Conservation (phyloP, 2,797 vertebrate genomes). For the Melopsittacus undulatus region DNA sequence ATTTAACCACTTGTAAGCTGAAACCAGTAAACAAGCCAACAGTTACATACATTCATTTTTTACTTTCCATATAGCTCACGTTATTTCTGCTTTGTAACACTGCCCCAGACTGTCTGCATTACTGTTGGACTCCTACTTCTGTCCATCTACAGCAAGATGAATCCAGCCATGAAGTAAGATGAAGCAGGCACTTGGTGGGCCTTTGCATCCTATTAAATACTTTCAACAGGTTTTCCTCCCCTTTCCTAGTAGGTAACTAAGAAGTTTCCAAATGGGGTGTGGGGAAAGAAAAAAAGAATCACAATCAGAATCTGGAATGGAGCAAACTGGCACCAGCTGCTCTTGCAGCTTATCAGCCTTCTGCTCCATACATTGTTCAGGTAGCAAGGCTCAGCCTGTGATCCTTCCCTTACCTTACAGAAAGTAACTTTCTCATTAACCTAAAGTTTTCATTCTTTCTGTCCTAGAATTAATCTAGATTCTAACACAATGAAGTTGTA, state of each 20-base stretch:
- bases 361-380: not conserved
- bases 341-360: not conserved
- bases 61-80: accelerated
- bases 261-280: not conserved
- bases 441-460: not conserved
- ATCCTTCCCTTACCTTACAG: not conserved
- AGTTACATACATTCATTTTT: not conserved
- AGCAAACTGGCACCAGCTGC: accelerated
- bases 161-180: not conserved
- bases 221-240: not conserved
- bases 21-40: not conserved
- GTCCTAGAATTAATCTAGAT: not conserved
- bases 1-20: not conserved
- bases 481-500: not conserved
- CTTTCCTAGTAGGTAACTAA: not conserved
- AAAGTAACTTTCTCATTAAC: not conserved
- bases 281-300: not conserved
- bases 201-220: not conserved
- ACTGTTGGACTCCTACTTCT: not conserved
- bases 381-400: not conserved
- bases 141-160: not conserved
- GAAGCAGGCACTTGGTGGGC: not conserved
- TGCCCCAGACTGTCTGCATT: not conserved
- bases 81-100: not conserved
- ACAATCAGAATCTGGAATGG: not conserved